phyloP scores from a whole-genome alignment of 2,797 vertebrate genomes.

The Pantherophis alleghaniensis region DNA sequence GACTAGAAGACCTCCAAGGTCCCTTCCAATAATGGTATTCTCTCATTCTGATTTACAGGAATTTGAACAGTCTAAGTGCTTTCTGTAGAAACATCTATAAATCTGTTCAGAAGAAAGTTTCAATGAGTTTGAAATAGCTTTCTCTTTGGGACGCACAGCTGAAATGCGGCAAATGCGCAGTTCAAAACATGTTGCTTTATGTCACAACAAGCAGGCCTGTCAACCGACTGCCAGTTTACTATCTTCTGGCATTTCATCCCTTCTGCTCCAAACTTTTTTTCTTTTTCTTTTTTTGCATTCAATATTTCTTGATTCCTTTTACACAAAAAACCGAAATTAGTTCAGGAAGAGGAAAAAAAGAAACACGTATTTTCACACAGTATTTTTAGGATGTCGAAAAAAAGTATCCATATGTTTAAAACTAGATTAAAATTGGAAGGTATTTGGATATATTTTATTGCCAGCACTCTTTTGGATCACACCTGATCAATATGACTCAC shows the following conservation, averaged over 20 bases:
- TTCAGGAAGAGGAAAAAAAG: not conserved
- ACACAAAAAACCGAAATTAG: not conserved
- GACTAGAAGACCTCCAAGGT: not conserved
- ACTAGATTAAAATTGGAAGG: not conserved
- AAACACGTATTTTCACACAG: not conserved
- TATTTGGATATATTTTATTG: not conserved
- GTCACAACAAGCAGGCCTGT: not conserved
- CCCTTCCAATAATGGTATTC: not conserved
- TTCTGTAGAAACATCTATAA: not conserved
- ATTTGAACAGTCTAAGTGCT: not conserved
- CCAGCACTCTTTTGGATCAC: not conserved
- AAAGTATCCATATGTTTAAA: not conserved
- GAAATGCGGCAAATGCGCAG: not conserved
- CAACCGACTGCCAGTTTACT: not conserved
- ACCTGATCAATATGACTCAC: slow-evolving; percentile 5
- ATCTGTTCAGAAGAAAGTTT: not conserved
- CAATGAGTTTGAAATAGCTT: not conserved
- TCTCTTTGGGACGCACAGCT: not conserved
- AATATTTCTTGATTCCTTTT: not conserved
- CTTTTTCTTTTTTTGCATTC: not conserved
- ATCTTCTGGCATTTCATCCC: not conserved
- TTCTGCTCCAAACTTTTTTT: not conserved
- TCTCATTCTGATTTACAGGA: not conserved
- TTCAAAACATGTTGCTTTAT: not conserved
- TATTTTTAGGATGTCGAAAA: not conserved